Conservation (phyloP, 2,797 vertebrate species). For the Cichlasoma orientale region DNA sequence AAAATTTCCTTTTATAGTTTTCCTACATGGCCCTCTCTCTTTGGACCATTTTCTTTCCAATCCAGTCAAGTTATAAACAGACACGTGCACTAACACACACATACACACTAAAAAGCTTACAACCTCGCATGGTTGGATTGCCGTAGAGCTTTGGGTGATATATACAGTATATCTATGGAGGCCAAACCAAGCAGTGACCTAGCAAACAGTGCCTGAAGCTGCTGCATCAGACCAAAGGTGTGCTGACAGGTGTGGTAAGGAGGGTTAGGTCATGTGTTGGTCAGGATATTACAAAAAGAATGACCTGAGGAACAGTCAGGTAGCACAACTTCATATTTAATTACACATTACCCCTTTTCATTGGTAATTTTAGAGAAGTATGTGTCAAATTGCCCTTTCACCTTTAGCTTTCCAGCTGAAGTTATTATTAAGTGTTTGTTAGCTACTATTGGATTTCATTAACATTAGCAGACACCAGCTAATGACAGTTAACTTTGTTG, state of each 20-base stretch:
- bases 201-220: conserved; percentile 18
- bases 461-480: not conserved
- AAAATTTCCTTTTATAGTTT: not conserved
- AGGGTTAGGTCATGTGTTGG: not conserved
- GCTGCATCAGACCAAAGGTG: not conserved
- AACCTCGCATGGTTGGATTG: not conserved
- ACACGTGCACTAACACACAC: not conserved
- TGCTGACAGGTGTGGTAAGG: conserved; percentile 31
- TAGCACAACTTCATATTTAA: not conserved
- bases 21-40: not conserved
- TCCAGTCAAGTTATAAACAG: not conserved
- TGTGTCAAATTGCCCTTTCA: not conserved
- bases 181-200: conserved; percentile 21
- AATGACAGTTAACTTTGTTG: not conserved
- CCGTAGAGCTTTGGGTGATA: not conserved
- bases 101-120: not conserved
- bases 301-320: not conserved
- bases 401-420: not conserved
- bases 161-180: not conserved
- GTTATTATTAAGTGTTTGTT: not conserved
- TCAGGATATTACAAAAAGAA: not conserved
- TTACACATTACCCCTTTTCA: not conserved
- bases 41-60: not conserved
- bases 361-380: not conserved
- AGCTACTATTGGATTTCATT: not conserved